Conservation (phyloP, 2,888 invertebrate genomes). For the Drosophila antonietae region DNA sequence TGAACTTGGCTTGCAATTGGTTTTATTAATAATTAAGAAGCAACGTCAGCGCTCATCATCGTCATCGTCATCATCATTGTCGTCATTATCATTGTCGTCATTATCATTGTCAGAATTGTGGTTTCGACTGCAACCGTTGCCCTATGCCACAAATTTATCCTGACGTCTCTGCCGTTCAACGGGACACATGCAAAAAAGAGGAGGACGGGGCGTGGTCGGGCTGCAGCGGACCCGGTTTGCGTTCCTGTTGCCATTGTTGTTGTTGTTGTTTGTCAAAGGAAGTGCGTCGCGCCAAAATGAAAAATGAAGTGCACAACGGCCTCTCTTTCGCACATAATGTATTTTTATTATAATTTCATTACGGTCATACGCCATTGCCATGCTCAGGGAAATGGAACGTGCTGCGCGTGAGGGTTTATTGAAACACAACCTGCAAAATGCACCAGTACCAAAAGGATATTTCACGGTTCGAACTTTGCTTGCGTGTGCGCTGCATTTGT, state of each 20-base stretch:
- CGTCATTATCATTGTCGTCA: background rate
- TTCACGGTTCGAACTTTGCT: slow-evolving; percentile 2
- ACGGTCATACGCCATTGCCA: slow-evolving; percentile 10
- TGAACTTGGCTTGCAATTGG: slow-evolving; percentile 64
- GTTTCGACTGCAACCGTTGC: slow-evolving; percentile 8
- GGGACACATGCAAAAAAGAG: slow-evolving; percentile 18
- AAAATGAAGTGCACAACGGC: slow-evolving; percentile 76
- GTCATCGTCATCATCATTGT: background rate
- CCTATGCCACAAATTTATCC: slow-evolving; percentile 9
- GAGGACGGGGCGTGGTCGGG: background rate
- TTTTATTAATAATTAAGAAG: slow-evolving; percentile 79
- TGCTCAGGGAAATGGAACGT: slow-evolving; percentile 1
- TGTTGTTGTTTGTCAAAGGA: slow-evolving; percentile 56
- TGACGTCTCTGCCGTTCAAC: slow-evolving; percentile 9
- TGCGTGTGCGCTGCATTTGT: slow-evolving; percentile 1
- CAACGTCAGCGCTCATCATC: slow-evolving; percentile 50
- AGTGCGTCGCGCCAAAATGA: slow-evolving; percentile 78
- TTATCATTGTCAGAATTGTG: slow-evolving; percentile 3
- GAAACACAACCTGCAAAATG: slow-evolving; percentile 5
- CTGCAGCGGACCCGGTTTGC: slow-evolving; percentile 31
- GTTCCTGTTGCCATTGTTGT: slow-evolving; percentile 6
- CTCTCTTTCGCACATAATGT: slow-evolving; percentile 46
- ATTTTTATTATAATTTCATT: slow-evolving; percentile 73
- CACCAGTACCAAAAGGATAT: background rate
- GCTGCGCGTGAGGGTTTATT: slow-evolving; percentile 9